Conservation (phyloP, 2,797 vertebrate genomes). For the Ptychobarbus kaznakovi region DNA sequence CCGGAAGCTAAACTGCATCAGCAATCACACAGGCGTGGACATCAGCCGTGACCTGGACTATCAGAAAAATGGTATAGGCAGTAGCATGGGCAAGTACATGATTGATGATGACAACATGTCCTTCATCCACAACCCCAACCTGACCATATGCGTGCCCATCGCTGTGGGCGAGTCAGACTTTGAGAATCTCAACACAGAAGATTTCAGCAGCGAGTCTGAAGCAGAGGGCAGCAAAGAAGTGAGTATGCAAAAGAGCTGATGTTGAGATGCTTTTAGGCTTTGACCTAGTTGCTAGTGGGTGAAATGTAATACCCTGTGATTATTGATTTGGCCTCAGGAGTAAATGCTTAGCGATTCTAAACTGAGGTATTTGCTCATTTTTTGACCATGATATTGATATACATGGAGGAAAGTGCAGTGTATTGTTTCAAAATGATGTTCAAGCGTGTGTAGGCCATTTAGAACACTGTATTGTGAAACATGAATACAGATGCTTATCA, state of each 20-base stretch:
- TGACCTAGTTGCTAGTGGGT: slow-evolving; percentile 15
- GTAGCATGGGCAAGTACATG: slow-evolving; percentile 96
- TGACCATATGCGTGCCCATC: slow-evolving; percentile 95
- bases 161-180: slow-evolving; percentile 97
- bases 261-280: slow-evolving; percentile 2
- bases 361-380: slow-evolving; percentile 6
- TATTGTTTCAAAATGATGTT: slow-evolving; percentile 20
- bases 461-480: neutral
- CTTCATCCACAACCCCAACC: slow-evolving; percentile 97
- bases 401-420: neutral
- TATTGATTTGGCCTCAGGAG: slow-evolving; percentile 38
- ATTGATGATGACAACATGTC: slow-evolving; percentile 99
- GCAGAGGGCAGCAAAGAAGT: slow-evolving; percentile 98
- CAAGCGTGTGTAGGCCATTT: neutral
- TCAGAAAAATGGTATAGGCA: slow-evolving; percentile 95
- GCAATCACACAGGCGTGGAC: slow-evolving; percentile 92
- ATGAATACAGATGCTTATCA: neutral
- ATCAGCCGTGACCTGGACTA: slow-evolving; percentile 94
- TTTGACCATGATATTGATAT: slow-evolving; percentile 23
- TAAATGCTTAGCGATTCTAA: slow-evolving; percentile 29
- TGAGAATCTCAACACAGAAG: slow-evolving; percentile 97
- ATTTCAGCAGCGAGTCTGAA: slow-evolving; percentile 97
- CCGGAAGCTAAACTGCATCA: slow-evolving; percentile 94
- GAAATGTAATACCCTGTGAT: slow-evolving; percentile 22
- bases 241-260: slow-evolving; percentile 51